Evolutionary conservation across 2,797 vertebrate species (phyloP).

Genomic region (Lophotriccus pileatus): DNA sequence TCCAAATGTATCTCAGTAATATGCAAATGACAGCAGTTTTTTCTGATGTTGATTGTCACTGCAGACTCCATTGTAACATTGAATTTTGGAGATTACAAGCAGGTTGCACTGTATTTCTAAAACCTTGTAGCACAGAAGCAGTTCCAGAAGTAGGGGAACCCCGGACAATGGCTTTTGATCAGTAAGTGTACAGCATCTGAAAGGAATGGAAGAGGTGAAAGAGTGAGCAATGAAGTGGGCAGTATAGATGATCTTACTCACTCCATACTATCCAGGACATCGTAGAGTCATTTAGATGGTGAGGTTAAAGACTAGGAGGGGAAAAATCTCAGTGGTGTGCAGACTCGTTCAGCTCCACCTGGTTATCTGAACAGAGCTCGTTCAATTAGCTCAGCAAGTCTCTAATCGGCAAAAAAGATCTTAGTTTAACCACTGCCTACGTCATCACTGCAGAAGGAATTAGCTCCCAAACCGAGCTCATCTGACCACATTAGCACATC

Average conservation of each 20-base stretch:
- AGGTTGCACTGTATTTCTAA: background rate
- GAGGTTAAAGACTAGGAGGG: background rate
- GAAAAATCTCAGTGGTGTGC: background rate
- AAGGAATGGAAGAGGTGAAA: background rate
- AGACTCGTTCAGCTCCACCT: background rate
- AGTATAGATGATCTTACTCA: background rate
- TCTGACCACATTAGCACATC: background rate
- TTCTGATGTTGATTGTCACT: background rate
- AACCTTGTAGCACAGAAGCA: background rate
- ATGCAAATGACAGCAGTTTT: background rate
- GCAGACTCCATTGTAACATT: background rate
- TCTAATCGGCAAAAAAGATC: constrained; percentile 5
- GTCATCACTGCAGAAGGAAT: background rate
- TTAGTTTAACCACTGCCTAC: background rate
- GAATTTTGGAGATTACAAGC: background rate
- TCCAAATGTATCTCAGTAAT: background rate
- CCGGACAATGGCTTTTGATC: background rate
- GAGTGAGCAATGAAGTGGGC: background rate
- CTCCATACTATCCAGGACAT: background rate
- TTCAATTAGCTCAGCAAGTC: constrained; percentile 17
- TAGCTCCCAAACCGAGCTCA: background rate
- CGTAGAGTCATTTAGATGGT: background rate
- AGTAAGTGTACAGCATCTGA: background rate
- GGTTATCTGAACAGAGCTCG: background rate
- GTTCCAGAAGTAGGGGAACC: background rate